phyloP scores from a whole-genome alignment of 2,888 invertebrate species.

The Meiosimyza decipiens region DNA sequence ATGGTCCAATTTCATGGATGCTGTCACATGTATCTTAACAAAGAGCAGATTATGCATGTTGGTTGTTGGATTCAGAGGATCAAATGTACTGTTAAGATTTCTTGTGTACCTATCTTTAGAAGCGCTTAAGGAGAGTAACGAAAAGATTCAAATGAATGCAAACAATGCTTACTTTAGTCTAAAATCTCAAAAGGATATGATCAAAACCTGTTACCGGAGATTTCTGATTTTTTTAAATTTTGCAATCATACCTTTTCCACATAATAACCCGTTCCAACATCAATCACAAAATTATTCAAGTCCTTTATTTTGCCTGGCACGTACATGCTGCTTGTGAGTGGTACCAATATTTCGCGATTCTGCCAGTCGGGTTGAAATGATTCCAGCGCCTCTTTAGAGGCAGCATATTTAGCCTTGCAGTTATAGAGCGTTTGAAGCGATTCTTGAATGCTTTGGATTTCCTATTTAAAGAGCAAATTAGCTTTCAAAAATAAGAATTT shows the following conservation, averaged over 20 bases:
- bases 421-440: constrained; percentile 89
- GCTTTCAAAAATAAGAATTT: constrained; percentile 4
- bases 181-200: not conserved
- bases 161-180: too few species aligned
- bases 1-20: too few species aligned
- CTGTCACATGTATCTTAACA: too few species aligned
- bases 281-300: constrained; percentile 88
- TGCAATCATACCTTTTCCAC: constrained; percentile 80
- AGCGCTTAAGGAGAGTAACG: too few species aligned
- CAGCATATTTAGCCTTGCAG: constrained; percentile 90
- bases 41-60: too few species aligned
- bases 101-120: too few species aligned
- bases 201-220: not conserved
- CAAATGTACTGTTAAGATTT: too few species aligned
- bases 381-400: constrained; percentile 86
- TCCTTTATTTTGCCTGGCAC: constrained; percentile 90
- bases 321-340: constrained; percentile 97
- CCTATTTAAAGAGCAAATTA: constrained; percentile 68
- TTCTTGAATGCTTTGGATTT: constrained; percentile 88
- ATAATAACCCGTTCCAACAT: constrained; percentile 97
- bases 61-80: too few species aligned
- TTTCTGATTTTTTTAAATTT: not conserved
- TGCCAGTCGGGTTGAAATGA: constrained; percentile 80
- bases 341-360: constrained; percentile 89
- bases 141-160: too few species aligned